A percentile compares a stretch with the other conserved stretches of the same genome.
These are phyloP conservation scores for Aleiodes alternator DNA, from an alignment of 2,888 invertebrate species.

Conservation along the genomic window DNA sequence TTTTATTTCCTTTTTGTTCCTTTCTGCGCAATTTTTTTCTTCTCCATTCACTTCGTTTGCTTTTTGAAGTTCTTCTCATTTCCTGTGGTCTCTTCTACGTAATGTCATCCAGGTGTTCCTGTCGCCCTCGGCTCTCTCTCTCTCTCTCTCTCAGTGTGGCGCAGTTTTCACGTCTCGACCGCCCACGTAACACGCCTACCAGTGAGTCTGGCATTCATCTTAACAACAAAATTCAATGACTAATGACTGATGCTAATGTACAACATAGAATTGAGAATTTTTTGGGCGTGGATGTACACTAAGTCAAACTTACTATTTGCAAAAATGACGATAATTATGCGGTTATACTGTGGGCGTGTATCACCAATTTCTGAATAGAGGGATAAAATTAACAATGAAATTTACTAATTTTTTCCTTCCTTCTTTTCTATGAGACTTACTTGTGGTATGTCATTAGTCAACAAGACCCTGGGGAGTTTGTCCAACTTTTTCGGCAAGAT, in stretches of 20 bases:
- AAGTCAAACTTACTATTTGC: neutral
- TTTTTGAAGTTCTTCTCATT: constrained; percentile 22
- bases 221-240: constrained; percentile 65
- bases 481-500: constrained; percentile 38
- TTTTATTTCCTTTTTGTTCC: constrained; percentile 48
- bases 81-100: constrained; percentile 51
- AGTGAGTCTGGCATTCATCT: constrained; percentile 51
- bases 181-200: constrained; percentile 64
- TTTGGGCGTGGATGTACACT: constrained; percentile 3
- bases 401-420: constrained; percentile 59
- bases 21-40: constrained; percentile 30
- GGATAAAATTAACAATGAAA: constrained; percentile 47
- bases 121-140: constrained; percentile 43
- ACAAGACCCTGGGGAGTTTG: constrained; percentile 38
- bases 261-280: constrained; percentile 34
- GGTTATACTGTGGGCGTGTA: constrained; percentile 32
- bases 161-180: constrained; percentile 51
- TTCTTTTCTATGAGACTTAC: constrained; percentile 37
- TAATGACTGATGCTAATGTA: constrained; percentile 61
- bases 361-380: neutral
- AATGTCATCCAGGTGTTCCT: constrained; percentile 63
- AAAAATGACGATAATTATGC: constrained; percentile 40
- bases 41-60: constrained; percentile 41
- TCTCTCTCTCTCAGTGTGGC: neutral
- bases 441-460: constrained; percentile 33